Conservation (phyloP, 1,140 invertebrate species). For the Euglossa dilemma region DNA sequence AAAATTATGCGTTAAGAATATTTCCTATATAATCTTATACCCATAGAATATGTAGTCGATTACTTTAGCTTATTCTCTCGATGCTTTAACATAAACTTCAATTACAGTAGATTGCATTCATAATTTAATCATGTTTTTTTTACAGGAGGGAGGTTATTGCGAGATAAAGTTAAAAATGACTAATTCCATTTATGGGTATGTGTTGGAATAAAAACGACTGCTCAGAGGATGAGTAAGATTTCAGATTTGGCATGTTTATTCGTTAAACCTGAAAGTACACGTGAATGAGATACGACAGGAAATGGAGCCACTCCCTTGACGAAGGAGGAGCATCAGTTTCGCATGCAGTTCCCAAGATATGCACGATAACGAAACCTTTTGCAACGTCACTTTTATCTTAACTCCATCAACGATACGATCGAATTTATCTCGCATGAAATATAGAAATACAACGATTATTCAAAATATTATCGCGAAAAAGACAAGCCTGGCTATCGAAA, state of each 20-base stretch:
- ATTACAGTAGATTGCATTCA: neutral
- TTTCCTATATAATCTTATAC: neutral
- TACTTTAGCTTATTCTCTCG: neutral
- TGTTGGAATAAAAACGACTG: conserved; percentile 19
- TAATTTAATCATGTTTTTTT: neutral
- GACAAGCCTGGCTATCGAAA: too few species aligned
- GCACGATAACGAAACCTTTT: neutral
- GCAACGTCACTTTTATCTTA: too few species aligned
- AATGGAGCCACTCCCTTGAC: conserved; percentile 21
- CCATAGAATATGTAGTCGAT: neutral
- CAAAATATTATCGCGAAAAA: too few species aligned
- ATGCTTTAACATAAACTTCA: neutral
- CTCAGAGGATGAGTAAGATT: conserved; percentile 36
- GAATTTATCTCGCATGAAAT: neutral
- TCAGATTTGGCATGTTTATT: conserved; percentile 33
- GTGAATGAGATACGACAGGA: neutral
- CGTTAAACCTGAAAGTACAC: neutral
- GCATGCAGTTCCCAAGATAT: neutral
- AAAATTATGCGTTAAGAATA: conserved; percentile 14
- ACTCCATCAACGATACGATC: neutral
- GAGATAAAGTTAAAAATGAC: neutral
- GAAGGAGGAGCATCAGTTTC: neutral
- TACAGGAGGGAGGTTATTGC: neutral
- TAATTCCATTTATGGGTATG: conserved; percentile 26
- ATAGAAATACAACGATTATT: neutral